Evolutionary conservation across 2,888 invertebrate species (phyloP).

Genomic region (Calameuta pallipes): DNA sequence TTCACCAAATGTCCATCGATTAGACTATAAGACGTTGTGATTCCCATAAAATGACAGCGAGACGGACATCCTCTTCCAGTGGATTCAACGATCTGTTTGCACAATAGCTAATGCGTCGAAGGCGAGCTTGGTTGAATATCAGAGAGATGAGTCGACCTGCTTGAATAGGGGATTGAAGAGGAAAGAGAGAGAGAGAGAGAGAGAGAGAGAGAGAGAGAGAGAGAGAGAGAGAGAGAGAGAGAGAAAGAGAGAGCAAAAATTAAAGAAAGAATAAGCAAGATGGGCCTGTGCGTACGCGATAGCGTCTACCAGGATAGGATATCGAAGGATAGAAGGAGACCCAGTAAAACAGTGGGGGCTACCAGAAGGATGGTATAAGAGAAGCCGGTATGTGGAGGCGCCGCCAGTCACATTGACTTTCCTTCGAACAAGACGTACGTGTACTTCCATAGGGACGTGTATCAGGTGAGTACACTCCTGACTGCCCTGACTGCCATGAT

Average conservation of each 20-base stretch:
- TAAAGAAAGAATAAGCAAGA: constrained; percentile 1
- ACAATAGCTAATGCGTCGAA: background rate
- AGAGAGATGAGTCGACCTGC: constrained; percentile 6
- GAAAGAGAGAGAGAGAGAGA: background rate
- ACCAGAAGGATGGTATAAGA: constrained; percentile 61
- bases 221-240: background rate
- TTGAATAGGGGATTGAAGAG: background rate
- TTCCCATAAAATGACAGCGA: background rate
- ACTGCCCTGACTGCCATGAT: background rate
- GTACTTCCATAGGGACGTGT: constrained; percentile 34
- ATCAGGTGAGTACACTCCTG: constrained; percentile 38
- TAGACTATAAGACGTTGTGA: background rate
- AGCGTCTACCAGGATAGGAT: constrained; percentile 19
- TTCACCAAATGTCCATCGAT: background rate
- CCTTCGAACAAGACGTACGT: constrained; percentile 52
- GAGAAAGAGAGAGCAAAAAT: background rate
- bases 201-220: background rate
- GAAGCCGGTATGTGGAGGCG: constrained; percentile 62
- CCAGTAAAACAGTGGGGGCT: constrained; percentile 35
- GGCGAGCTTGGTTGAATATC: constrained; percentile 1
- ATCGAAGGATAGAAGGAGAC: constrained; percentile 21
- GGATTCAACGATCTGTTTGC: background rate
- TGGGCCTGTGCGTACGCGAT: constrained; percentile 5
- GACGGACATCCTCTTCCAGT: background rate
- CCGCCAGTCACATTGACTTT: constrained; percentile 65